phyloP scores from a whole-genome alignment of 2,797 vertebrate genomes.

The Erethizon dorsatum region DNA sequence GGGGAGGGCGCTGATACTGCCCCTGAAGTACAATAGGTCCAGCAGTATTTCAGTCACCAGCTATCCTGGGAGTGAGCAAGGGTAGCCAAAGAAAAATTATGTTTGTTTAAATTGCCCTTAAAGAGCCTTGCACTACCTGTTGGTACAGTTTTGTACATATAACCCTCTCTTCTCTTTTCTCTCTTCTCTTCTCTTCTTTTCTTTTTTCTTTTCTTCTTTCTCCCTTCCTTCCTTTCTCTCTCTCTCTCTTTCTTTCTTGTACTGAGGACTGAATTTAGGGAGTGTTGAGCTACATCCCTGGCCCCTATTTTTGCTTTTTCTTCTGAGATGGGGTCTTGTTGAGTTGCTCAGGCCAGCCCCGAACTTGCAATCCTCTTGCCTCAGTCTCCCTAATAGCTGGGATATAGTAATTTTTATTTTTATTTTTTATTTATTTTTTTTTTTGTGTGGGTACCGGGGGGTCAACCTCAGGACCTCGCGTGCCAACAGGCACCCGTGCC shows the following conservation, averaged over 20 bases:
- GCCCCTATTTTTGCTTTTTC: background rate
- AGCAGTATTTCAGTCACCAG: background rate
- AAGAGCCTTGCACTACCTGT: slow-evolving; percentile 10
- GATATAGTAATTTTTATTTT: background rate
- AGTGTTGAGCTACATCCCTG: background rate
- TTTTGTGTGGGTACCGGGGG: no score
- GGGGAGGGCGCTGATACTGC: background rate
- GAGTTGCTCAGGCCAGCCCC: background rate
- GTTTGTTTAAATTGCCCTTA: slow-evolving; percentile 44
- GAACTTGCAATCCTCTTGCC: background rate
- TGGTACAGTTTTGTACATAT: slow-evolving; percentile 15
- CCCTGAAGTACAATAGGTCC: background rate
- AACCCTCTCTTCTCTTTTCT: background rate
- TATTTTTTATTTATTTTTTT: no score
- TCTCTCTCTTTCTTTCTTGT: background rate
- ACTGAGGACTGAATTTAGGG: background rate
- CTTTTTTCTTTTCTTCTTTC: background rate
- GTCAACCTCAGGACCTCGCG: no score
- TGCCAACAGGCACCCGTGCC: no score
- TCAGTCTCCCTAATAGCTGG: background rate
- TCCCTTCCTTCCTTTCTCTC: background rate
- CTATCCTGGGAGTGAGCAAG: background rate
- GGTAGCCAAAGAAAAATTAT: slow-evolving; percentile 16
- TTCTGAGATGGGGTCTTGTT: background rate
- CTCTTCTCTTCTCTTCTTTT: background rate